Percentiles rank a stretch among this genome's conserved stretches.
Conservation (phyloP, 2,113 vertebrate species). For the Podiceps cristatus region DNA sequence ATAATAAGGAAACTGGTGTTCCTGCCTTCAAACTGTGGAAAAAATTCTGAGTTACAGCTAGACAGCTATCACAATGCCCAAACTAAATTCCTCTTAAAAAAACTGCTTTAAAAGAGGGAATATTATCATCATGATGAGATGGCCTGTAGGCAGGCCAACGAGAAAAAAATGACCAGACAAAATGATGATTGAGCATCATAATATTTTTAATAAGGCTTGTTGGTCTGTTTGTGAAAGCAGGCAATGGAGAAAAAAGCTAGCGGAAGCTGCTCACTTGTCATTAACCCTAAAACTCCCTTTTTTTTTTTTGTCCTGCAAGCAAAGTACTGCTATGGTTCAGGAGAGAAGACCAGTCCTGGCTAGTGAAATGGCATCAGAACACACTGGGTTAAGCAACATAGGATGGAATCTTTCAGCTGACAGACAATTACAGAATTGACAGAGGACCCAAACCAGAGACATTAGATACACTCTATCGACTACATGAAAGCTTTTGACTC, state of each 20-base stretch:
- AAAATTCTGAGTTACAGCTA: not conserved
- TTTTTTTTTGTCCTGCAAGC: not conserved
- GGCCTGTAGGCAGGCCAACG: fast-evolving
- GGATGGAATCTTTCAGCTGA: not conserved
- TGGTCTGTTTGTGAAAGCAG: not conserved
- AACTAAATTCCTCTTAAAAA: not conserved
- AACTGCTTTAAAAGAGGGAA: not conserved
- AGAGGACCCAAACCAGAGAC: not conserved
- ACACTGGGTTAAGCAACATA: not conserved
- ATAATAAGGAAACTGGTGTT: not conserved
- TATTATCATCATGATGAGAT: not conserved
- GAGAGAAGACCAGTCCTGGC: not conserved
- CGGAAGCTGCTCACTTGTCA: not conserved
- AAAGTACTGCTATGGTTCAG: not conserved
- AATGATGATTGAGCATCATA: not conserved
- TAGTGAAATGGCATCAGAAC: not conserved
- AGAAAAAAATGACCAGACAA: not conserved
- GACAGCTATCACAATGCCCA: not conserved
- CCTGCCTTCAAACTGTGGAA: not conserved
- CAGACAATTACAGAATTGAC: not conserved
- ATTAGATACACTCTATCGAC: not conserved
- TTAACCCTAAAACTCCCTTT: not conserved
- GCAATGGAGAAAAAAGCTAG: not conserved
- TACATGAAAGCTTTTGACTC: conserved; percentile 54
- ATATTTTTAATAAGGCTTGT: not conserved